These are phyloP conservation scores for Drosophila ezoana DNA, from an alignment of 2,888 invertebrate species.

Conservation along the genomic window DNA sequence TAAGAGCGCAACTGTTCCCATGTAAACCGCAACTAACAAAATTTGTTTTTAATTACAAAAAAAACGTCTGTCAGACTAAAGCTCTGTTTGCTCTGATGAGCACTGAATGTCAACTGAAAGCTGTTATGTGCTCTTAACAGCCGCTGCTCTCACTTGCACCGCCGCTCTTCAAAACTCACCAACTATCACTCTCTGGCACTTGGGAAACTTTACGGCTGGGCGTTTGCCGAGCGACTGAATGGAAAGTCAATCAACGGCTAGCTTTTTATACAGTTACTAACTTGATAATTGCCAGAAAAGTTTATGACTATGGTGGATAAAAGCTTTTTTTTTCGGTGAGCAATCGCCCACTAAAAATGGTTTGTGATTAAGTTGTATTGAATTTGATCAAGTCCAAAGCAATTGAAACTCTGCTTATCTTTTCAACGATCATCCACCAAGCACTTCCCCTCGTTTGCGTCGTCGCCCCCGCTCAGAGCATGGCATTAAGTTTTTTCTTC, in stretches of 20 bases:
- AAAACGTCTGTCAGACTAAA: not conserved
- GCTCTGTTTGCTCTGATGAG: not conserved
- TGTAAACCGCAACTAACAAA: not conserved
- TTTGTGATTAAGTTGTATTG: constrained; percentile 29
- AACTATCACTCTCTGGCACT: constrained; percentile 11
- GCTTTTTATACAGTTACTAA: constrained; percentile 50
- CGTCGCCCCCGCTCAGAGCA: not conserved
- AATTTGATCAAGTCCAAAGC: constrained; percentile 7
- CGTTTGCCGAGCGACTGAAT: constrained; percentile 43
- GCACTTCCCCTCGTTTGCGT: not conserved
- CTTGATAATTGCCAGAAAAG: constrained; percentile 5
- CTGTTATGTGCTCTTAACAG: constrained; percentile 1
- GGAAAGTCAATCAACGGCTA: constrained; percentile 18
- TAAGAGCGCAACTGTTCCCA: not conserved
- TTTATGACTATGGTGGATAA: constrained; percentile 17
- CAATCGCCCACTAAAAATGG: constrained; percentile 11
- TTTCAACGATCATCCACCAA: constrained; percentile 29
- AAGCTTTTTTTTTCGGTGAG: constrained; percentile 20
- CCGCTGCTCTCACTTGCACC: not conserved
- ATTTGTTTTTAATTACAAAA: not conserved
- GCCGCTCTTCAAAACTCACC: constrained; percentile 20
- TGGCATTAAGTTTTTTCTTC: not conserved
- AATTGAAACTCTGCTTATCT: constrained; percentile 36
- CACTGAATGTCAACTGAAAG: constrained; percentile 12
- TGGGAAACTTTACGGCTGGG: constrained; percentile 30